Conservation (phyloP, 2,888 invertebrate genomes). For the Syrista parreyssii region DNA sequence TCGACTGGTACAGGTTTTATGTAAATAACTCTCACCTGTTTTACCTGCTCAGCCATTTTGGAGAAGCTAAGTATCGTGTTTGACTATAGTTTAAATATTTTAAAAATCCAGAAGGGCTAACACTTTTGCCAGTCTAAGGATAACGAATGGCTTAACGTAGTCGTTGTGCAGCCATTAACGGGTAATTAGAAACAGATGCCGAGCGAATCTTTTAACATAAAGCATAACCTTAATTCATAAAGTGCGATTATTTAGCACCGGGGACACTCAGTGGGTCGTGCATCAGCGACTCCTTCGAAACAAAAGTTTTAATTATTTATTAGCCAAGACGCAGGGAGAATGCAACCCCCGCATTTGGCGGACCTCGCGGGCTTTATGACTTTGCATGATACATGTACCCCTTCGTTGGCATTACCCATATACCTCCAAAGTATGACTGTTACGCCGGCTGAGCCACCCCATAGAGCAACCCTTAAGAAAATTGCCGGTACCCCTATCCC, state of each 20-base stretch:
- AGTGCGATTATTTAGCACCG: slow-evolving; percentile 63
- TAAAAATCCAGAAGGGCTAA: background rate
- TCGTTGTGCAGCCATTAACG: slow-evolving; percentile 63
- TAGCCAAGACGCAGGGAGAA: slow-evolving; percentile 59
- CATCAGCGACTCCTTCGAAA: slow-evolving; percentile 61
- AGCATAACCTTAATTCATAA: slow-evolving; percentile 66
- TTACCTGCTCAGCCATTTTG: background rate
- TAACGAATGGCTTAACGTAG: slow-evolving; percentile 51
- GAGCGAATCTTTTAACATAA: slow-evolving; percentile 66
- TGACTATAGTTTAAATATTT: background rate
- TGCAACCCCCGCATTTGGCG: slow-evolving; percentile 35
- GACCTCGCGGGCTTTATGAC: slow-evolving; percentile 32
- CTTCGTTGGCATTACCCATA: background rate
- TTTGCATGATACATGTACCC: slow-evolving; percentile 14
- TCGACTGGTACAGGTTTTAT: background rate
- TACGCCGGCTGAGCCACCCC: background rate
- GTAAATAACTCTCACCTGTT: background rate
- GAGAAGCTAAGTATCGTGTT: background rate
- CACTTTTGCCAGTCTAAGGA: slow-evolving; percentile 13
- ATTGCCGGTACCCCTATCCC: background rate
- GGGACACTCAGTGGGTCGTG: background rate
- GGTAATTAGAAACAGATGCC: slow-evolving; percentile 67
- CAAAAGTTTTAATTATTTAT: slow-evolving; percentile 67
- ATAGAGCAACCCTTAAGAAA: background rate
- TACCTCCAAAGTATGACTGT: background rate